Percentiles rank a stretch among this genome's conserved stretches.
phyloP scores from a whole-genome alignment of 92 coral and sea anemone genomes.

The Muricea muricata region DNA sequence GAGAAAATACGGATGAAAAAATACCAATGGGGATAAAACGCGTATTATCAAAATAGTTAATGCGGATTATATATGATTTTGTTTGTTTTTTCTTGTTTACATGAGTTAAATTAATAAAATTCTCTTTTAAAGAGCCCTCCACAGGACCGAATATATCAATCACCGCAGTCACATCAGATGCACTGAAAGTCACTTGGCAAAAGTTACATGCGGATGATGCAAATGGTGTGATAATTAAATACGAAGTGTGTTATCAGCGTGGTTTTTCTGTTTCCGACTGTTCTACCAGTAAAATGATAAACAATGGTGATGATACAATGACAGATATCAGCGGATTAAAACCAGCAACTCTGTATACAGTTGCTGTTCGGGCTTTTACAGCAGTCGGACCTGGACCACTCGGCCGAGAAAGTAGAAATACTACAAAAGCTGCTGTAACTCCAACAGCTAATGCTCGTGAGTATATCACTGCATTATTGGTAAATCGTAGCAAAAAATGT shows the following conservation, averaged over 20 bases:
- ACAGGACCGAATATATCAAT: background rate
- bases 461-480: too few species aligned
- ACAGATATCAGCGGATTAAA: background rate
- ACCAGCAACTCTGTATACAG: background rate
- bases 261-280: background rate
- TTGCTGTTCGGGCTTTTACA: constrained; percentile 8
- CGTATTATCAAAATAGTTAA: too few species aligned
- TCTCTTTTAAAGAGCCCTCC: background rate
- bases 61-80: too few species aligned
- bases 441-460: too few species aligned
- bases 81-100: too few species aligned
- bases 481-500: too few species aligned
- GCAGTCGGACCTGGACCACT: background rate
- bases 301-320: background rate
- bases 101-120: too few species aligned
- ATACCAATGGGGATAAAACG: too few species aligned
- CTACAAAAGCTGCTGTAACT: too few species aligned
- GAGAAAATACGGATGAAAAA: too few species aligned
- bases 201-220: background rate
- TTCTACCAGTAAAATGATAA: background rate
- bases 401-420: too few species aligned
- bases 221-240: background rate
- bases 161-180: background rate
- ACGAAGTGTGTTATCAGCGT: background rate
- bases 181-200: background rate